These are phyloP conservation scores for Drosophila kikkawai DNA, from an alignment of 1,140 invertebrate genomes.

Conservation along the genomic window DNA sequence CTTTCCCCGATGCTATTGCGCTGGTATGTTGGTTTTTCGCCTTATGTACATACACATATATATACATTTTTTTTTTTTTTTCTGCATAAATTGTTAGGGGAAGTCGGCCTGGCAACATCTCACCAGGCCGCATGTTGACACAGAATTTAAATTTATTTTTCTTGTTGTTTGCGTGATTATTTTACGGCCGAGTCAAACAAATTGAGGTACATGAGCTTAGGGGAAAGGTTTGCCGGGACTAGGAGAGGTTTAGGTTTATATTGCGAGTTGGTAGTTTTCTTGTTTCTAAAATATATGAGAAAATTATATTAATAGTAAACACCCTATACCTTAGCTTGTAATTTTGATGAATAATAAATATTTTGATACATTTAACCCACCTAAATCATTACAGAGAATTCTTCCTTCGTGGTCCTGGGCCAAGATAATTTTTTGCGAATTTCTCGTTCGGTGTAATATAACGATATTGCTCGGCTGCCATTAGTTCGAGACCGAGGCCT, in stretches of 20 bases:
- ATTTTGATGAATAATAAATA: no score
- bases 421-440: conserved; percentile 20
- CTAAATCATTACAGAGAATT: not conserved
- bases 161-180: conserved; percentile 60
- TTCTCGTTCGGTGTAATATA: conserved; percentile 18
- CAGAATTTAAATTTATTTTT: conserved; percentile 80
- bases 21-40: conserved; percentile 20
- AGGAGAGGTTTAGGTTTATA: not conserved
- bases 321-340: not conserved
- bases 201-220: conserved; percentile 27
- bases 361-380: not conserved
- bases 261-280: no score
- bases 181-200: conserved; percentile 26
- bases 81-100: conserved; percentile 64
- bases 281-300: no score
- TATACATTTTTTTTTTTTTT: conserved; percentile 22
- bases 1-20: conserved; percentile 17
- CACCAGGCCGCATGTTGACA: conserved; percentile 67
- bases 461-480: conserved; percentile 40
- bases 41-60: conserved; percentile 1
- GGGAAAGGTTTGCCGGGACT: not conserved
- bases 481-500: conserved; percentile 59
- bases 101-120: conserved; percentile 43
- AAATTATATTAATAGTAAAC: no score
- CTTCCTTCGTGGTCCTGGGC: not conserved